Conservation (phyloP, 2,797 vertebrate genomes). For the Hippoglossus hippoglossus region DNA sequence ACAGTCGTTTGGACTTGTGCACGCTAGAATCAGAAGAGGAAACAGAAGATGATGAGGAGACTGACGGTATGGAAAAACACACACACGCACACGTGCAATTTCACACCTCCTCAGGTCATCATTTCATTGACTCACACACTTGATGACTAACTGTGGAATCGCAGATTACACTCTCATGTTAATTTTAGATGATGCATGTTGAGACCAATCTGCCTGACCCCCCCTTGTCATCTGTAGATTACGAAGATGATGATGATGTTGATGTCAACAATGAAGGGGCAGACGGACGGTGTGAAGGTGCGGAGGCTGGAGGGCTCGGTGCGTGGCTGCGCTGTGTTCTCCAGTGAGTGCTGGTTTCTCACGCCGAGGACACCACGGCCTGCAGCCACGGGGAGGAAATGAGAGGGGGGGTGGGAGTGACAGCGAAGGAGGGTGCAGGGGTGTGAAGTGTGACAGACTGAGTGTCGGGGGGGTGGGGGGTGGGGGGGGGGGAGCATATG, state of each 20-base stretch:
- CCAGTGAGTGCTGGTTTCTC: slow-evolving; percentile 79
- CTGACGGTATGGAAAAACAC: slow-evolving; percentile 59
- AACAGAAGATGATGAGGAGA: slow-evolving; percentile 78
- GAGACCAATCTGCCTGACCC: slow-evolving; percentile 36
- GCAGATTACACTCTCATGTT: slow-evolving; percentile 20
- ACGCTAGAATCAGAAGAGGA: slow-evolving; percentile 80
- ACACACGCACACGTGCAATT: slow-evolving; percentile 9
- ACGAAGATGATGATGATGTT: slow-evolving; percentile 54
- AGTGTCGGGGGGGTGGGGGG: slow-evolving; percentile 24
- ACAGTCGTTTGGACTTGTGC: slow-evolving; percentile 75
- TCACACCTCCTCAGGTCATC: slow-evolving; percentile 32
- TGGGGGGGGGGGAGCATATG: slow-evolving; percentile 46
- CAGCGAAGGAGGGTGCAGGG: slow-evolving; percentile 48
- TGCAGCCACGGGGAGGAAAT: slow-evolving; percentile 65
- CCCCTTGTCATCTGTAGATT: slow-evolving; percentile 62
- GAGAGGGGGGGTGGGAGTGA: slow-evolving; percentile 52
- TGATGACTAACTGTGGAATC: slow-evolving; percentile 29
- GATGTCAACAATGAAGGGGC: slow-evolving; percentile 38
- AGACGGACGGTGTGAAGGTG: slow-evolving; percentile 38
- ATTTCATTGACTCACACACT: slow-evolving; percentile 24
- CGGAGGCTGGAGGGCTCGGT: slow-evolving; percentile 52
- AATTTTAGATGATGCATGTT: slow-evolving; percentile 40
- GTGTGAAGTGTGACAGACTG: slow-evolving; percentile 71
- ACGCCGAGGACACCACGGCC: slow-evolving; percentile 65
- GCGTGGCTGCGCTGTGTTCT: slow-evolving; percentile 83